phyloP scores from a whole-genome alignment of 2,888 invertebrate species.

The Cybosia mesomella region DNA sequence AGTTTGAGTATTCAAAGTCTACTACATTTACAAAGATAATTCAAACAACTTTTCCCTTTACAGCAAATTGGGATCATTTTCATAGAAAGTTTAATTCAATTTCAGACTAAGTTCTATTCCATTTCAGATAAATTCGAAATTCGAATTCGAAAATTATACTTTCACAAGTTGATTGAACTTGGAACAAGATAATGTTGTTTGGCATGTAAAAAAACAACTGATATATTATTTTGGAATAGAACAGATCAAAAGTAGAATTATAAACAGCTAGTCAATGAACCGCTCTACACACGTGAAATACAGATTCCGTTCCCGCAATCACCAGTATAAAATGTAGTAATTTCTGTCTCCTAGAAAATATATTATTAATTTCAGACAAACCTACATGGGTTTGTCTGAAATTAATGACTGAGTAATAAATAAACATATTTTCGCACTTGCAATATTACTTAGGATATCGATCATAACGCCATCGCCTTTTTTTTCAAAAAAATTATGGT shows the following conservation, averaged over 20 bases:
- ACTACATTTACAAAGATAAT: neutral
- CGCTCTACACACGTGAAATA: neutral
- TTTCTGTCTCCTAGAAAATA: no score
- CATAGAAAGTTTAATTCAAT: conserved; percentile 32
- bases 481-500: no score
- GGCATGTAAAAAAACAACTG: neutral
- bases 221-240: neutral
- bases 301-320: neutral
- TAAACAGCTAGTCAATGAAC: neutral
- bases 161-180: neutral
- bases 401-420: no score
- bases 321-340: no score
- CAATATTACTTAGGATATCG: no score
- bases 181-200: neutral
- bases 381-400: no score
- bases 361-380: no score
- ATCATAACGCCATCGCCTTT: no score
- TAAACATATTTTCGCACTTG: no score
- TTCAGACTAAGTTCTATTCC: conserved; percentile 30
- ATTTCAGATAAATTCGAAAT: conserved; percentile 10
- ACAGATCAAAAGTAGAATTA: neutral
- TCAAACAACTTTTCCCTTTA: conserved; percentile 4
- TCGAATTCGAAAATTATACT: conserved; percentile 14
- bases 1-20: neutral
- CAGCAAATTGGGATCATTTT: neutral